These are phyloP conservation scores for Aegithalos caudatus DNA, from an alignment of 2,113 vertebrate genomes.

Conservation along the genomic window DNA sequence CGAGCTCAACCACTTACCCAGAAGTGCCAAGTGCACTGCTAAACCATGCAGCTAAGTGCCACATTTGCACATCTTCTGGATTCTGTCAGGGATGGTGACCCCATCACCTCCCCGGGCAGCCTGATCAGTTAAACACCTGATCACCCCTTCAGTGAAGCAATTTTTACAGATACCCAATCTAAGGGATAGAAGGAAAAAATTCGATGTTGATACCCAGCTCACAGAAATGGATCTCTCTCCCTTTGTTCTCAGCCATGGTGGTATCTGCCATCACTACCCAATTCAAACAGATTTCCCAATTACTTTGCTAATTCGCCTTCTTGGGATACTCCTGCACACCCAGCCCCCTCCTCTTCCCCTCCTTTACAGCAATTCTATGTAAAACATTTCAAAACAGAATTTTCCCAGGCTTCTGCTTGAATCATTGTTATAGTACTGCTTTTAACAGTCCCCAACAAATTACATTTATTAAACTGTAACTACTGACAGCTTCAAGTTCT, in stretches of 20 bases:
- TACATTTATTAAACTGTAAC: background rate
- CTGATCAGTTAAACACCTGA: background rate
- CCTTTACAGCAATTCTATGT: background rate
- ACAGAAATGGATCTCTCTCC: background rate
- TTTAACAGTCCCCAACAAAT: background rate
- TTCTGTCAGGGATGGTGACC: background rate
- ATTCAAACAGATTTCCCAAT: background rate
- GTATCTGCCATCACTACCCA: background rate
- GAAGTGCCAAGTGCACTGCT: background rate
- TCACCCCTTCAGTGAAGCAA: background rate
- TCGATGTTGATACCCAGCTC: background rate
- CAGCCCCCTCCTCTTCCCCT: background rate
- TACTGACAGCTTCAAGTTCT: background rate
- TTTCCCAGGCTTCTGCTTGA: background rate
- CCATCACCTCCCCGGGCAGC: background rate
- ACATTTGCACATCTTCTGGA: background rate
- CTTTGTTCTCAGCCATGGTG: background rate
- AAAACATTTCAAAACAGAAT: background rate
- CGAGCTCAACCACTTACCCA: rapidly evolving
- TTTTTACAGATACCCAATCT: background rate
- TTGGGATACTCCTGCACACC: background rate
- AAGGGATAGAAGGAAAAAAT: background rate
- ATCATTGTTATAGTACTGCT: background rate
- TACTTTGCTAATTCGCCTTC: background rate
- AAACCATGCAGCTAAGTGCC: background rate